Evolutionary conservation across 2,113 vertebrate genomes (phyloP).

Genomic region (Hystrix brachyura): DNA sequence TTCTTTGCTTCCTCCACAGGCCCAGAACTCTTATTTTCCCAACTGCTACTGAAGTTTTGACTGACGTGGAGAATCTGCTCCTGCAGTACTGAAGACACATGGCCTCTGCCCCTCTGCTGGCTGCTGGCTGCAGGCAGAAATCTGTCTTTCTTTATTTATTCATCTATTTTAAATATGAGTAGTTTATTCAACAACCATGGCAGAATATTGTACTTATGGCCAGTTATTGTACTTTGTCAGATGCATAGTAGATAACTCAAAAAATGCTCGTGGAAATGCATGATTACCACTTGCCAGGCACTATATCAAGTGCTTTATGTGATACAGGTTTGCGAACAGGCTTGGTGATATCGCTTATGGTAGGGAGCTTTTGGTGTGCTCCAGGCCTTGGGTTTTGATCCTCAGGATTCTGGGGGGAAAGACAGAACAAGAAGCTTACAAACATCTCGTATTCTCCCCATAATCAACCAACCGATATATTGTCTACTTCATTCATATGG

Average conservation of each 20-base stretch:
- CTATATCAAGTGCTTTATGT: not conserved
- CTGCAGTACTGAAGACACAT: not conserved
- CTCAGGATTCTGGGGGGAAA: not conserved
- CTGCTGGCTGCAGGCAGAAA: not conserved
- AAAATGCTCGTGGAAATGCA: not conserved
- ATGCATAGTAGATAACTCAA: not conserved
- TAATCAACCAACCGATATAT: not conserved
- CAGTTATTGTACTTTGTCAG: not conserved
- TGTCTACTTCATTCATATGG: not conserved
- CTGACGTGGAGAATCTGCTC: not conserved
- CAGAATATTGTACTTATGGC: not conserved
- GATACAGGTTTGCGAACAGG: not conserved
- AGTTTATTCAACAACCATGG: not conserved
- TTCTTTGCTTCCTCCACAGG: not conserved
- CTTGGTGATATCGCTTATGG: not conserved
- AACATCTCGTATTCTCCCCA: not conserved
- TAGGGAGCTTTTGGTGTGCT: not conserved
- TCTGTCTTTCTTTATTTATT: too few relatives aligned
- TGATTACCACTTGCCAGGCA: not conserved
- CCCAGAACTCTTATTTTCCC: not conserved
- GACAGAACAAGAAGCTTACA: not conserved
- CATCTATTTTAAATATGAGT: not conserved
- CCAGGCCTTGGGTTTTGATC: not conserved
- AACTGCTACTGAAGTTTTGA: not conserved
- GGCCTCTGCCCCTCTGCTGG: not conserved